A percentile compares a stretch with the other conserved stretches of the same genome.
phyloP scores from a whole-genome alignment of 2,888 invertebrate species.

The Drosophila pseudotakahashii region DNA sequence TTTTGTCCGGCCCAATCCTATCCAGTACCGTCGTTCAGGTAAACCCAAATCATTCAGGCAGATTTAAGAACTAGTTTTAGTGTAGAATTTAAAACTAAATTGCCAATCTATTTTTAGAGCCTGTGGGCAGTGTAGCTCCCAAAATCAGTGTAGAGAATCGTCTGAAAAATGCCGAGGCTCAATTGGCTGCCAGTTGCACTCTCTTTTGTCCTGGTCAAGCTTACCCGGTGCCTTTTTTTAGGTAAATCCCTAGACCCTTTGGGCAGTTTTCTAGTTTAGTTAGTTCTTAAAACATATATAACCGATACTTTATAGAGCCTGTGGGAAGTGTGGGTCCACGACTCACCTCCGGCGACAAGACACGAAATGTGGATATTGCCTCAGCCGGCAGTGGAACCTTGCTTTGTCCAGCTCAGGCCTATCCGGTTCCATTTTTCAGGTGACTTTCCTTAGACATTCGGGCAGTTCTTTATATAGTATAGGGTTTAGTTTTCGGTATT shows the following conservation, averaged over 20 bases:
- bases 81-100: neutral
- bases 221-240: slow-evolving; percentile 88
- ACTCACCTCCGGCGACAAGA: slow-evolving; percentile 89
- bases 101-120: slow-evolving; percentile 84
- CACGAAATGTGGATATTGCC: slow-evolving; percentile 76
- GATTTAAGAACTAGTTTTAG: slow-evolving; percentile 9
- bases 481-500: neutral
- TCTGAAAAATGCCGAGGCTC: slow-evolving; percentile 85
- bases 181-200: slow-evolving; percentile 85
- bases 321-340: slow-evolving; percentile 85
- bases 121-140: slow-evolving; percentile 85
- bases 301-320: slow-evolving; percentile 64
- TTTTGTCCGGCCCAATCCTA: slow-evolving; percentile 91
- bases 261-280: slow-evolving; percentile 23
- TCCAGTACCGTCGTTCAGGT: slow-evolving; percentile 91
- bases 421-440: slow-evolving; percentile 89
- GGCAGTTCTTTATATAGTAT: slow-evolving; percentile 46
- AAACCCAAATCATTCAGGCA: slow-evolving; percentile 58
- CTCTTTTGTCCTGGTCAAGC: slow-evolving; percentile 91
- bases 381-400: slow-evolving; percentile 81
- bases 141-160: slow-evolving; percentile 87
- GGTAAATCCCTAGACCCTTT: slow-evolving; percentile 84
- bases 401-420: slow-evolving; percentile 88
- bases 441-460: slow-evolving; percentile 82
- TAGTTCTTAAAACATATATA: neutral